Conservation (phyloP, 1,140 invertebrate species). For the Drosophila pseudoobscura region DNA sequence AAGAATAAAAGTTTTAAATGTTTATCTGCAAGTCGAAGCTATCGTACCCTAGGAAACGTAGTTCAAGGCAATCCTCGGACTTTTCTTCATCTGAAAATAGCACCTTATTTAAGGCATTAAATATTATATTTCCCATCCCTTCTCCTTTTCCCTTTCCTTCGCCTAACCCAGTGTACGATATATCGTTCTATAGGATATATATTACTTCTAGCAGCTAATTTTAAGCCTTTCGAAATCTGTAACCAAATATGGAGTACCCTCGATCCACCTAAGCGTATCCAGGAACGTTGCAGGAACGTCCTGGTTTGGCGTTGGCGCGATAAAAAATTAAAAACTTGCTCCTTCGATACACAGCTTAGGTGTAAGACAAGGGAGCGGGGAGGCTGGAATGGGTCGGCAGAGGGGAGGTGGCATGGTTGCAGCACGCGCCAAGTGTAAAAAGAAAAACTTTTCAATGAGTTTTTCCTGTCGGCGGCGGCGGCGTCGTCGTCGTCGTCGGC, state of each 20-base stretch:
- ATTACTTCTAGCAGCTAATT: no score
- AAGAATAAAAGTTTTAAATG: background rate
- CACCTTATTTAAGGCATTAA: no score
- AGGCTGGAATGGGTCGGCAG: background rate
- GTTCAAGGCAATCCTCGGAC: no score
- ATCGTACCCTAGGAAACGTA: constrained; percentile 3
- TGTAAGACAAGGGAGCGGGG: constrained; percentile 9
- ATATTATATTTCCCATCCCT: no score
- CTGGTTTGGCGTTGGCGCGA: constrained; percentile 33
- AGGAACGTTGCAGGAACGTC: constrained; percentile 22
- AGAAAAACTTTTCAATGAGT: constrained; percentile 82
- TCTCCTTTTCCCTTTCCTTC: no score
- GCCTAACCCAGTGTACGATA: no score
- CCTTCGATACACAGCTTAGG: constrained; percentile 65
- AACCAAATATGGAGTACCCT: background rate
- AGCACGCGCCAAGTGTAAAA: constrained; percentile 75
- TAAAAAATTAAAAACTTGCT: constrained; percentile 83
- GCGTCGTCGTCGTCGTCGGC: constrained; percentile 29
- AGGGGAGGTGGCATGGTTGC: background rate
- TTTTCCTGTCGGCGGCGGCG: constrained; percentile 72
- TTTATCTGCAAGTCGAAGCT: constrained; percentile 3
- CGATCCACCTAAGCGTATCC: constrained; percentile 7
- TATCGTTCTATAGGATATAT: no score
- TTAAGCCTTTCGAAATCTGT: constrained; percentile 4
- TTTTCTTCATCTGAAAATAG: no score